Base-by-base conservation (phyloP, 2,113 vertebrate genomes). In the Bos indicus region DNA sequence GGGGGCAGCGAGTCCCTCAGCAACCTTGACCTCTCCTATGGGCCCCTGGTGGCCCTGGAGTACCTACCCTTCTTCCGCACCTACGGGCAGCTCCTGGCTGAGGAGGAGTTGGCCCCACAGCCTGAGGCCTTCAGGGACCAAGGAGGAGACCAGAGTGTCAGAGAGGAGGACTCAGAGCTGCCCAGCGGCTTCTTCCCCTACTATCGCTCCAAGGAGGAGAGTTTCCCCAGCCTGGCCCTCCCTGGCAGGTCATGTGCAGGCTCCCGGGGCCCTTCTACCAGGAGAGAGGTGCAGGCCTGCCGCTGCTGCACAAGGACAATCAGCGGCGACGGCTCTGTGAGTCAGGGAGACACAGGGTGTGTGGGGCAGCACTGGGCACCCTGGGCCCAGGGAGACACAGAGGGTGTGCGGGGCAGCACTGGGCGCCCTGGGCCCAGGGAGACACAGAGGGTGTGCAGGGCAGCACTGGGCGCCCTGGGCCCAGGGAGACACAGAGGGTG, bases 21-120 rank as follows among this genome's bases (percentile, higher is more conserved):
- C 52, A 33, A 4, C 51, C 67, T 23, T 7, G 11, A n/a, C 36
- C n/a, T 62, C 89, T 67, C 86, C 40, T 2, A 1, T 1, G 33
- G 19, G 60, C 15, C 52, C 46, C 86, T 13, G 9, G 11, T 0
- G 28, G 3, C 78, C 28, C 30, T 67, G 12, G 85, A 30, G 0
- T 97, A 92, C 54, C 71, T 96, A 93, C 97, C 98, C 52, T 98
- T 94, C 98, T 98, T 98, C 84, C 94, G 98, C 84, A 98, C 95
- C 3, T 16, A 80, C 0, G 78, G 62, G 0, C 0, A 25, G 17
- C 54, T 90, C 85, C 80, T 92, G 23, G 36, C 12, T 13, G 25
- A 59, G 56, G 82, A 91, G 6, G 60, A 84, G 54, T 0, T 33
- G 21, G 6, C 4, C 51, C 40, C 3, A 2, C 6, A 4, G 67